Percentiles rank a stretch among this genome's conserved stretches.
phyloP scores from a whole-genome alignment of 2,888 invertebrate species.

The Caenorhabditis angaria region DNA sequence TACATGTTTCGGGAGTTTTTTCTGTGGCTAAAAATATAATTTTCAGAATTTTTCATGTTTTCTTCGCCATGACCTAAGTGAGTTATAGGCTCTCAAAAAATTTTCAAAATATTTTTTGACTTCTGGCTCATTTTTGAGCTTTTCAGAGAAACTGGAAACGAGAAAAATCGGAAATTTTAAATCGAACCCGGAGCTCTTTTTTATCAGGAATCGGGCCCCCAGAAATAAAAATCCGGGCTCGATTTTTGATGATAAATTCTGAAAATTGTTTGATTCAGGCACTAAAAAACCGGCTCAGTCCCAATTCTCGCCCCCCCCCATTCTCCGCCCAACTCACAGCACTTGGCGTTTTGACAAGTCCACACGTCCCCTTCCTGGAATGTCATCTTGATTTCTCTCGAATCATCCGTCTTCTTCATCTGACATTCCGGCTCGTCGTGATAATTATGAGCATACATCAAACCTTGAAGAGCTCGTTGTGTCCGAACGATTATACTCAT shows the following conservation, averaged over 20 bases:
- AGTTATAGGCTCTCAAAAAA: background rate
- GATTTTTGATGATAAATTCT: too few relatives aligned
- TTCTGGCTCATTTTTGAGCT: background rate
- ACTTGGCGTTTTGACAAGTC: conserved; percentile 56
- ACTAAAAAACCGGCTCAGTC: too few relatives aligned
- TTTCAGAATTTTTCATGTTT: conserved; percentile 7
- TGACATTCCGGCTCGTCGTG: conserved; percentile 63
- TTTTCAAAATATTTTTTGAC: background rate
- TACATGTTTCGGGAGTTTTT: background rate
- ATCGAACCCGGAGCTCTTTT: too few relatives aligned
- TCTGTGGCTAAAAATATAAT: too few relatives aligned
- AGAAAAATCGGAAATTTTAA: background rate
- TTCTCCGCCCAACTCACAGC: conserved; percentile 54
- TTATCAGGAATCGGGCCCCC: too few relatives aligned
- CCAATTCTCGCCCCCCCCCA: too few relatives aligned
- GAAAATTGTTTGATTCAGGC: too few relatives aligned
- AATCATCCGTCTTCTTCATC: conserved; percentile 52
- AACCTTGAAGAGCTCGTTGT: conserved; percentile 64
- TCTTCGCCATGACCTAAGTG: too few relatives aligned
- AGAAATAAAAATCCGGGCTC: too few relatives aligned
- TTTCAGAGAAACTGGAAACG: too few relatives aligned
- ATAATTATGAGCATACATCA: conserved; percentile 66
- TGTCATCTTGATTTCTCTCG: conserved; percentile 62
- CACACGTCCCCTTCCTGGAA: conserved; percentile 63
- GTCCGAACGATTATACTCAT: conserved; percentile 67